Evolutionary conservation across 2,888 invertebrate genomes (phyloP).

Genomic region (Agonopterix subpropinquella): DNA sequence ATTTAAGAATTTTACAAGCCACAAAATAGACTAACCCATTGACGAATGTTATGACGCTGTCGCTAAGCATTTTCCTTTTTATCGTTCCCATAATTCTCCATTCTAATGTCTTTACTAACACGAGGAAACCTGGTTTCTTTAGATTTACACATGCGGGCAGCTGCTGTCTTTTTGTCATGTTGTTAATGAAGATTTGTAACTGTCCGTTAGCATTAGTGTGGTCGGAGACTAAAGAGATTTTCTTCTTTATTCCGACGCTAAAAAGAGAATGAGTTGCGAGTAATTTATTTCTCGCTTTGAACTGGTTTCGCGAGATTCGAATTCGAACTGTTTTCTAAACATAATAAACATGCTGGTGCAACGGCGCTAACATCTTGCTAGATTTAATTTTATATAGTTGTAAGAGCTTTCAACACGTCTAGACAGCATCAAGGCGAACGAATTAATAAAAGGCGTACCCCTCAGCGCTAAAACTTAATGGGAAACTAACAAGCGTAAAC

Average conservation of each 20-base stretch:
- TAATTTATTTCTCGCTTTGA: constrained; percentile 57
- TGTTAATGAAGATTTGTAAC: constrained; percentile 66
- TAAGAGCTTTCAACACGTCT: constrained; percentile 28
- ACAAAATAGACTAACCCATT: background rate
- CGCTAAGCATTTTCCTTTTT: constrained; percentile 7
- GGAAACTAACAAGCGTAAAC: constrained; percentile 59
- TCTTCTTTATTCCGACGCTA: constrained; percentile 40
- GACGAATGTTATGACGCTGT: constrained; percentile 6
- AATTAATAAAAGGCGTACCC: constrained; percentile 46
- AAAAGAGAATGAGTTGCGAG: constrained; percentile 36
- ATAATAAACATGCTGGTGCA: constrained; percentile 27
- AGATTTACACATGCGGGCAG: constrained; percentile 47
- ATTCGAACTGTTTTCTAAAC: constrained; percentile 37
- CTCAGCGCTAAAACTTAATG: constrained; percentile 42
- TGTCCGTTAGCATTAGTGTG: constrained; percentile 48
- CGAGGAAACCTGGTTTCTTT: constrained; percentile 33
- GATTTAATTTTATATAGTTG: constrained; percentile 42
- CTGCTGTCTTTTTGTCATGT: constrained; percentile 58
- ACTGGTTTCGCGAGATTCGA: constrained; percentile 40
- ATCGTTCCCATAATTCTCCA: constrained; percentile 14
- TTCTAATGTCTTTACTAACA: constrained; percentile 21
- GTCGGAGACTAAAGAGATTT: constrained; percentile 44
- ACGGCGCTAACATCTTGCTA: constrained; percentile 23
- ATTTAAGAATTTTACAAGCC: background rate
- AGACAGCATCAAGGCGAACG: constrained; percentile 35